A percentile compares a stretch with the other conserved stretches of the same genome.
These are phyloP conservation scores for Thecocarcelia acutangulata DNA, from an alignment of 2,888 invertebrate genomes.

Conservation along the genomic window DNA sequence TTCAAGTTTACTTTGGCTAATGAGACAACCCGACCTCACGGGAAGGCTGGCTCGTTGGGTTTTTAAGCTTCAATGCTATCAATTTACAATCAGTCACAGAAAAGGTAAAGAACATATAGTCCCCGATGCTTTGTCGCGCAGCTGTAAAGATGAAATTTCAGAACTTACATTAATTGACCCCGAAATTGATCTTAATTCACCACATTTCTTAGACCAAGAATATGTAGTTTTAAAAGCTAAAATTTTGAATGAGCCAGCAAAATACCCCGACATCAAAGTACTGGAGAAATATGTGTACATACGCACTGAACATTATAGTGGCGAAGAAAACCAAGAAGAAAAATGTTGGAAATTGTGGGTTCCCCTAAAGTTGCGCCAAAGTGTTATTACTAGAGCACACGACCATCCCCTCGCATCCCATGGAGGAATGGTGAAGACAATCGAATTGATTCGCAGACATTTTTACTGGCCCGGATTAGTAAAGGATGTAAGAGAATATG, in stretches of 20 bases:
- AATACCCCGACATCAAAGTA: not conserved
- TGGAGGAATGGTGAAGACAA: not conserved
- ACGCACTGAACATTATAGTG: not conserved
- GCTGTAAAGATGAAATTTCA: not conserved
- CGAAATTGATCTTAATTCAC: slow-evolving; percentile 4
- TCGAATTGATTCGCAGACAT: not conserved
- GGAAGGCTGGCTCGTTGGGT: not conserved
- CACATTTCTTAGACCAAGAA: not conserved
- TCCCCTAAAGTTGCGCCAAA: not conserved
- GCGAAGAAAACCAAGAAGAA: not conserved
- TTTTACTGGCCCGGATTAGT: slow-evolving; percentile 3
- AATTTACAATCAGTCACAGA: not conserved
- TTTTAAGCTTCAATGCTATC: not conserved
- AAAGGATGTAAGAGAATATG: not conserved
- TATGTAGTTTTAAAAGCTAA: not conserved
- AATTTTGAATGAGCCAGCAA: not conserved
- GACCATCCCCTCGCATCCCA: not conserved
- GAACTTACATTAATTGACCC: not conserved
- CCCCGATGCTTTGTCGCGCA: not conserved
- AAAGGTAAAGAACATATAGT: not conserved
- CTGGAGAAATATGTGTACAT: slow-evolving; percentile 2
- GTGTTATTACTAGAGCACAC: not conserved
- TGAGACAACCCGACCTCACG: not conserved
- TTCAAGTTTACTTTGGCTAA: not conserved
- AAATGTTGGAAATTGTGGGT: slow-evolving; percentile 9